Evolutionary conservation across 2,888 invertebrate species (phyloP).

Genomic region (Xanthia icteritia): DNA sequence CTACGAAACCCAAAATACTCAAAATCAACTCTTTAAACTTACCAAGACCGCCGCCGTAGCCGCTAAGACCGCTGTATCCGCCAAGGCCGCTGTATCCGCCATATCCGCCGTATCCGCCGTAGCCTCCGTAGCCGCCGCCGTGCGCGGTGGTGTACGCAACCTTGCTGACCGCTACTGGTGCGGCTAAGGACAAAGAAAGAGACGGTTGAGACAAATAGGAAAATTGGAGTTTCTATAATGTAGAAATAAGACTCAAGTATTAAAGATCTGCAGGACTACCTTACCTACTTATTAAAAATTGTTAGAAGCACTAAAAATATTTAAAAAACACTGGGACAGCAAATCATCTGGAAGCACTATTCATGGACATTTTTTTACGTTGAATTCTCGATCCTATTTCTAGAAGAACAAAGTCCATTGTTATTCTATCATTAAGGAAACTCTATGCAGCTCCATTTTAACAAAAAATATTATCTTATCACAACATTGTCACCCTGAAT

Average conservation of each 20-base stretch:
- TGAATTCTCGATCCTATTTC: neutral
- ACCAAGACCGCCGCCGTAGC: conserved; percentile 74
- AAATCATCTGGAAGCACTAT: neutral
- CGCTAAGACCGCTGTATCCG: conserved; percentile 71
- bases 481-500: conserved; percentile 32
- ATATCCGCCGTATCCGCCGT: conserved; percentile 67
- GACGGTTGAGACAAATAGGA: neutral
- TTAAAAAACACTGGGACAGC: no score
- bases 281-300: neutral
- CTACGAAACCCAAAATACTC: neutral
- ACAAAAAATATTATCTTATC: neutral
- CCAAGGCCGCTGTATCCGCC: conserved; percentile 70
- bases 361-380: neutral
- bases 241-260: neutral
- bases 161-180: conserved; percentile 79
- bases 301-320: neutral
- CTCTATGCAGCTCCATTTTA: neutral
- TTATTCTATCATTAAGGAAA: neutral
- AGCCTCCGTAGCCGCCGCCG: conserved; percentile 68
- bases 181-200: conserved; percentile 61
- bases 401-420: neutral
- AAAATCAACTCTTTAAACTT: conserved; percentile 34
- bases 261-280: neutral
- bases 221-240: no score
- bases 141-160: conserved; percentile 78